Evolutionary conservation across 2,888 invertebrate genomes (phyloP), one percentile per base, ranked within the genome.

Genomic region (Ypsolopha sequella): DNA sequence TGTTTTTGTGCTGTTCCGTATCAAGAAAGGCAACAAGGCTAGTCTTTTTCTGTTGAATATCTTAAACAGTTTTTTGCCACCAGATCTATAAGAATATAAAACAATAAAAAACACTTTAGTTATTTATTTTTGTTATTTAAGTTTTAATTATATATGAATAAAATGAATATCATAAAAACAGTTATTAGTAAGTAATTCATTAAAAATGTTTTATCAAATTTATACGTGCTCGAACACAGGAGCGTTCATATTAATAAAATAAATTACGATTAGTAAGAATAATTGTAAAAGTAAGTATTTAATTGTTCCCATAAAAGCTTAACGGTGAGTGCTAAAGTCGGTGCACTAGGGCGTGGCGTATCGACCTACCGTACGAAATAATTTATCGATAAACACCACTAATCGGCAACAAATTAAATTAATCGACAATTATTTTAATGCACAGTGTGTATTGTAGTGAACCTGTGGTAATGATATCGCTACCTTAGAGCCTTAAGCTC

Each of bases 341-440:
- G 38, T n/a, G 38, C 38, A 10, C 38, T 10, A 36, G 47, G 47
- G 47, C 11, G 47, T 47, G 47, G 47, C 36, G 9, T 47, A 47
- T 34, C 14, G 36, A 47, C 8, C 13, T 24, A 43, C 43, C 11
- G 6, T 8, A 36, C 36, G 7, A 36, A 47, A 47, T 38, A 47
- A 36, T 47, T 36, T 47, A 47, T 47, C 36, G 36, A 13, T 36
- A 47, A 47, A 47, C 10, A 47, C 13, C 36, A 14, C 47, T 49
- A 49, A 49, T 49, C 34, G 41, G 11, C 33, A n/a, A 49, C 49
- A 49, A 49, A 49, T 39, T 49, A 13, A 49, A 49, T 49, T 49
- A 39, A 39, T 41, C 41, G 33, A 10, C 41, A 39, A 39, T 41
- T 41, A 49, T 41, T 24, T 49, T 48, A 48, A 48, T 48, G 48